Evolutionary conservation across 2,888 invertebrate genomes (phyloP).

Genomic region (Drosophila merina): DNA sequence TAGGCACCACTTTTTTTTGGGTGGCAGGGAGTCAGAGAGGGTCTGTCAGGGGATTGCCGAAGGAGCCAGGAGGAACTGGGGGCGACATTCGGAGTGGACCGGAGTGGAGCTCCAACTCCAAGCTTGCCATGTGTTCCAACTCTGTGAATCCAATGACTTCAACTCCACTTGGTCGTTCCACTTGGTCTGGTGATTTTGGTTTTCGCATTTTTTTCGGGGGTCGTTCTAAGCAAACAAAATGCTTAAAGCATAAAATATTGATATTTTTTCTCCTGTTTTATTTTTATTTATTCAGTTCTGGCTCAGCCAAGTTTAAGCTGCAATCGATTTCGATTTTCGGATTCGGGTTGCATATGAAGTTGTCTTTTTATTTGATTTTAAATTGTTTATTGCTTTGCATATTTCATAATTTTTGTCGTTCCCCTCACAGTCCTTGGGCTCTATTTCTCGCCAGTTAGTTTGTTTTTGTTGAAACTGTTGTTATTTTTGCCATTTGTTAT

Average conservation of each 20-base stretch:
- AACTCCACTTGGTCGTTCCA: slow-evolving; percentile 38
- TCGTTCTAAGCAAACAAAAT: slow-evolving; percentile 79
- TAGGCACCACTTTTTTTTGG: slow-evolving; percentile 33
- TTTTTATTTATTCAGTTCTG: slow-evolving; percentile 29
- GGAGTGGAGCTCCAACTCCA: slow-evolving; percentile 27
- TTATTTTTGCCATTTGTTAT: slow-evolving; percentile 36
- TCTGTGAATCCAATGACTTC: slow-evolving; percentile 16
- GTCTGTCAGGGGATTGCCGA: slow-evolving; percentile 7
- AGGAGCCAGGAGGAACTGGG: slow-evolving; percentile 12
- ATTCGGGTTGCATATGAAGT: slow-evolving; percentile 71
- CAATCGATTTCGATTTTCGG: slow-evolving; percentile 58
- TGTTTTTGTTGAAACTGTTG: slow-evolving; percentile 21
- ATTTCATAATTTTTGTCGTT: slow-evolving; percentile 66
- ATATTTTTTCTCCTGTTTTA: slow-evolving; percentile 50
- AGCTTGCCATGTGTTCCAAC: slow-evolving; percentile 24
- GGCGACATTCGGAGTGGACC: slow-evolving; percentile 17
- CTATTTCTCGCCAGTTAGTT: slow-evolving; percentile 4
- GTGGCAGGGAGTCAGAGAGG: background rate
- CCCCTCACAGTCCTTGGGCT: slow-evolving; percentile 1
- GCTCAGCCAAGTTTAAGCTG: slow-evolving; percentile 44
- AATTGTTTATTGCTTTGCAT: slow-evolving; percentile 79
- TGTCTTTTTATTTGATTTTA: slow-evolving; percentile 78
- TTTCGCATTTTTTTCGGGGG: slow-evolving; percentile 61
- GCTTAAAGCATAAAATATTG: slow-evolving; percentile 78
- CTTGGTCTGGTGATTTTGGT: slow-evolving; percentile 48